Evolutionary conservation across 1,140 invertebrate genomes (phyloP).

Genomic region (Lepidurus arcticus): DNA sequence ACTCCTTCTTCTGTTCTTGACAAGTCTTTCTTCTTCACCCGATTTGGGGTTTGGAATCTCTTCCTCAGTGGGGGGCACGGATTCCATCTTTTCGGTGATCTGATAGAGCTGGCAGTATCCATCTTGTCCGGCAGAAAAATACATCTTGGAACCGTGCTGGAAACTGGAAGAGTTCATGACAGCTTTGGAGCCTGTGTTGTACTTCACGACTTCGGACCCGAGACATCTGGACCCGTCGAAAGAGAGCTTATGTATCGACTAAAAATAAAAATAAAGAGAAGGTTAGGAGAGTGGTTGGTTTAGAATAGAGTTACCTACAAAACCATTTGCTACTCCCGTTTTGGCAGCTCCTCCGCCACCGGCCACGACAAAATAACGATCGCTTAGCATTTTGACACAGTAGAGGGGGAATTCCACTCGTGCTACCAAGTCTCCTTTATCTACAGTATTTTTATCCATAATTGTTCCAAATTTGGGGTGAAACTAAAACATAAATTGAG

Average conservation of each 20-base stretch:
- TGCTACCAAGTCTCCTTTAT: constrained; percentile 29
- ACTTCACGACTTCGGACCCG: constrained; percentile 75
- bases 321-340: constrained; percentile 91
- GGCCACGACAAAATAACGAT: constrained; percentile 85
- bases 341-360: constrained; percentile 91
- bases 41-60: background rate
- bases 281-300: constrained; percentile 31
- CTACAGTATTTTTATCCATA: constrained; percentile 7
- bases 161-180: constrained; percentile 81
- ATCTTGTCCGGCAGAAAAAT: constrained; percentile 83
- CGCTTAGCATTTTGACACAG: constrained; percentile 78
- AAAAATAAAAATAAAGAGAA: constrained; percentile 38
- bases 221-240: constrained; percentile 71
- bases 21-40: background rate
- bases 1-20: background rate
- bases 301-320: constrained; percentile 51
- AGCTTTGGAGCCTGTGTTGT: constrained; percentile 79
- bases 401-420: constrained; percentile 90
- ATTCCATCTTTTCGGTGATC: constrained; percentile 58
- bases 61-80: background rate
- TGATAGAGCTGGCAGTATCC: constrained; percentile 83
- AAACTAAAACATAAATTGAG: background rate
- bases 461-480: background rate
- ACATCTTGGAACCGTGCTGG: constrained; percentile 56
- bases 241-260: constrained; percentile 88